Evolutionary conservation across 2,888 invertebrate species (phyloP), one percentile per base, ranked within the genome.

Genomic region (Timema podura): DNA sequence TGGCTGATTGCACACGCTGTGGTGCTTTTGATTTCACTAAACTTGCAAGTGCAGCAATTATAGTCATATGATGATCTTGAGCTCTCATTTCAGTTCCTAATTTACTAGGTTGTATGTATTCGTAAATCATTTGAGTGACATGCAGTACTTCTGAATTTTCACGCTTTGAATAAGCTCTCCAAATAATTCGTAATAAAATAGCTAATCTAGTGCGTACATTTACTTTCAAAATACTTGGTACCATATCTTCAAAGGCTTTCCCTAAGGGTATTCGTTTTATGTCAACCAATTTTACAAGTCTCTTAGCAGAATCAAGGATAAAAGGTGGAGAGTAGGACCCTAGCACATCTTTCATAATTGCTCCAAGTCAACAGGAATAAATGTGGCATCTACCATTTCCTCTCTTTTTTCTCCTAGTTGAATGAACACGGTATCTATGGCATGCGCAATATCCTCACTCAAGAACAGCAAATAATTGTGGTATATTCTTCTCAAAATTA

Each of bases 391-490:
- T 30, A 30, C 30, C 30, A 30, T 68, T 15, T 68, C 59, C n/a
- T 68, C 57, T 57, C 61, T 68, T 5, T 57, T 68, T 68, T 68
- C 68, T 15, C 68, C 68, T n/a, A 68, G 59, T 30, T 61, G 57
- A n/a, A 68, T 68, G 15, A 68, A 68, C 5, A 68, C 68, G 59
- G 61, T 68, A 30, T 68, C 68, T 59, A 68, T 68, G 11, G 70
- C 70, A 11, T 67, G 48, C 15, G 68, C 54, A 7, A 64, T 70
- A 46, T 64, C 64, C 13, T 67, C 59, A 44, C 54, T 54, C 49
- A 70, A 51, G 45, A 67, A 70, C 49, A 70, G 57, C 10, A 48
- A 46, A 48, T 57, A 70, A 49, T 70, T 70, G 46, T 70, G 67
- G 5, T 67, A 48, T 44, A 70, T 67, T 64, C 70, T 59, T 9